These are phyloP conservation scores for Embiotoca jacksoni DNA, from an alignment of 2,113 vertebrate genomes.

Conservation along the genomic window DNA sequence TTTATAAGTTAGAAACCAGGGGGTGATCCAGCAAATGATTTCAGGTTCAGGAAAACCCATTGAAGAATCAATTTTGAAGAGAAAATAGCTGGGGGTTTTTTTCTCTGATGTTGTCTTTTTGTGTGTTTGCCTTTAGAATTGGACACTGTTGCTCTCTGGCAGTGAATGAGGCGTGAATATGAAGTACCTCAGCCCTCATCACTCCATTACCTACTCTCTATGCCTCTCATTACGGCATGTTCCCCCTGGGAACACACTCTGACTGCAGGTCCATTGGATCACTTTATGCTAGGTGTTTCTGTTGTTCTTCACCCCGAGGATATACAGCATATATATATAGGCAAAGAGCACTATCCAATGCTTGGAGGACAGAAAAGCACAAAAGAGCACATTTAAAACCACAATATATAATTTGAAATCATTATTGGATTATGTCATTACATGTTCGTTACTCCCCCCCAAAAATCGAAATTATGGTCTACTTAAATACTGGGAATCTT, in stretches of 20 bases:
- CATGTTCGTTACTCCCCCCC: background rate
- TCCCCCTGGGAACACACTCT: conserved; percentile 29
- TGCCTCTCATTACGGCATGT: conserved; percentile 39
- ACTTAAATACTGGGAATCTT: no score
- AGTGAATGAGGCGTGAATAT: conserved; percentile 56
- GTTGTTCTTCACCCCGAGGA: background rate
- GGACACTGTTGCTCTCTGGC: conserved; percentile 2
- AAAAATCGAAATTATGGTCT: background rate
- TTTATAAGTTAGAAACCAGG: background rate
- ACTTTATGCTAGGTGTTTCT: conserved; percentile 19
- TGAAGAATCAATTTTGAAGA: background rate
- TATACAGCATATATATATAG: background rate
- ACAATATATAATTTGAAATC: background rate
- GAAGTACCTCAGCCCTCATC: conserved; percentile 24
- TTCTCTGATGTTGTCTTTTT: background rate
- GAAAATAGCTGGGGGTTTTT: background rate
- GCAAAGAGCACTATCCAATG: background rate
- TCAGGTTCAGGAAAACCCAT: conserved; percentile 26
- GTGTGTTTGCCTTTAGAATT: conserved; percentile 9
- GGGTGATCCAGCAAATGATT: background rate
- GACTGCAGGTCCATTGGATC: conserved; percentile 27
- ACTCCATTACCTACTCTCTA: conserved; percentile 54
- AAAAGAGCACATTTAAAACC: background rate
- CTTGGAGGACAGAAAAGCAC: background rate
- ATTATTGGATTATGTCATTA: background rate